phyloP scores from a whole-genome alignment of 2,888 invertebrate genomes.

The Apocheima hispidaria region DNA sequence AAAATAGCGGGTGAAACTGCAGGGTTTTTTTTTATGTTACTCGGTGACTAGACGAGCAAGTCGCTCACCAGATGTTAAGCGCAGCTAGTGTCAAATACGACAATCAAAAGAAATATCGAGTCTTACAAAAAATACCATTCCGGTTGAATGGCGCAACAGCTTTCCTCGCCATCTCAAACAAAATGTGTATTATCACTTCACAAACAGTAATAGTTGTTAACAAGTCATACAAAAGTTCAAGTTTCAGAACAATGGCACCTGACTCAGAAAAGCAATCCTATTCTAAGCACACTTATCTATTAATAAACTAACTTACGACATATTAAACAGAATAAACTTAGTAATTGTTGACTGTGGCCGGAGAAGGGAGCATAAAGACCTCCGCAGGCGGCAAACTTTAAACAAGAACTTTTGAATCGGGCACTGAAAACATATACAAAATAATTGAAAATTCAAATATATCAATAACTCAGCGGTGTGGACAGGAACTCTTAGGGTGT shows the following conservation, averaged over 20 bases:
- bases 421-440: no score
- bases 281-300: conserved; percentile 37
- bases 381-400: neutral
- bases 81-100: no score
- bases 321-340: conserved; percentile 21
- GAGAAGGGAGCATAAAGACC: conserved; percentile 4
- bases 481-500: no score
- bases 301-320: conserved; percentile 36
- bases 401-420: no score
- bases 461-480: no score
- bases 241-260: conserved; percentile 20
- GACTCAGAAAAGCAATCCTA: conserved; percentile 36
- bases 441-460: no score
- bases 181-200: conserved; percentile 1
- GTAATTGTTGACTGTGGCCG: conserved; percentile 19
- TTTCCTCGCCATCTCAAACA: conserved; percentile 15
- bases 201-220: conserved; percentile 2
- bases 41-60: no score
- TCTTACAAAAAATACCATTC: neutral
- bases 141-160: conserved; percentile 5
- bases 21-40: no score
- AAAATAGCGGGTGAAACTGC: no score
- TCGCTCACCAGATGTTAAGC: no score
- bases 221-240: conserved; percentile 24
- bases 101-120: neutral